These are phyloP conservation scores for Macrosteles quadrilineatus DNA, from an alignment of 1,140 invertebrate species.

Conservation along the genomic window DNA sequence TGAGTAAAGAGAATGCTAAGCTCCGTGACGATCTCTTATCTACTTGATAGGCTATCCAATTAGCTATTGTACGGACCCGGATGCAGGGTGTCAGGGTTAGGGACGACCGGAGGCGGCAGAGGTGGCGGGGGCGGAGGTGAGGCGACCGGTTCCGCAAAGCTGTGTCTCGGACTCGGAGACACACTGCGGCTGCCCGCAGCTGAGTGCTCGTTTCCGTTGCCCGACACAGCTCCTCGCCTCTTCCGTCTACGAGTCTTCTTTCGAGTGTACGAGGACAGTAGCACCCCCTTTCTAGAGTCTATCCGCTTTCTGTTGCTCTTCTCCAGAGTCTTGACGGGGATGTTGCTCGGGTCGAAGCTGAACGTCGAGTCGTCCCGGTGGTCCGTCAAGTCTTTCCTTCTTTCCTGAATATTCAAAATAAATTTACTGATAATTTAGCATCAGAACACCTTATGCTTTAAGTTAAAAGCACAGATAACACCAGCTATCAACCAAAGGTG, in stretches of 20 bases:
- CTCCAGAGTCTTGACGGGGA: constrained; percentile 76
- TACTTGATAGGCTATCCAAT: too few relatives aligned
- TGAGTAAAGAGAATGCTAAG: too few relatives aligned
- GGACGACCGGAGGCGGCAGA: constrained; percentile 43
- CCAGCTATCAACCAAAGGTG: too few relatives aligned
- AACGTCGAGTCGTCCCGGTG: constrained; percentile 89
- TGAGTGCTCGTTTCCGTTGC: constrained; percentile 49
- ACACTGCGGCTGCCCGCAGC: constrained; percentile 49
- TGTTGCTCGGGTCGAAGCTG: constrained; percentile 84
- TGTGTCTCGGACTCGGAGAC: constrained; percentile 32
- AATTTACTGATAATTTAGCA: too few relatives aligned
- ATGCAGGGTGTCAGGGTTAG: constrained; percentile 55
- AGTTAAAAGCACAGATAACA: too few relatives aligned
- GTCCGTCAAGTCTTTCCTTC: constrained; percentile 82
- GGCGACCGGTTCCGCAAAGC: constrained; percentile 48
- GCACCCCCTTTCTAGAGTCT: constrained; percentile 70
- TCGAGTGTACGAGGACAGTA: constrained; percentile 73
- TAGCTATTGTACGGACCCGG: too few relatives aligned
- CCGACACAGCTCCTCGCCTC: constrained; percentile 60
- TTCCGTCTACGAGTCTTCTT: constrained; percentile 78
- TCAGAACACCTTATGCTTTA: too few relatives aligned
- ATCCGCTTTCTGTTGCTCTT: constrained; percentile 75
- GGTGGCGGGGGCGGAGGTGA: constrained; percentile 56
- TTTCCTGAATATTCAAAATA: too few relatives aligned
- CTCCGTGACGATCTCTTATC: too few relatives aligned